These are phyloP conservation scores for Lypha dubia DNA, from an alignment of 2,888 invertebrate genomes.

Conservation along the genomic window DNA sequence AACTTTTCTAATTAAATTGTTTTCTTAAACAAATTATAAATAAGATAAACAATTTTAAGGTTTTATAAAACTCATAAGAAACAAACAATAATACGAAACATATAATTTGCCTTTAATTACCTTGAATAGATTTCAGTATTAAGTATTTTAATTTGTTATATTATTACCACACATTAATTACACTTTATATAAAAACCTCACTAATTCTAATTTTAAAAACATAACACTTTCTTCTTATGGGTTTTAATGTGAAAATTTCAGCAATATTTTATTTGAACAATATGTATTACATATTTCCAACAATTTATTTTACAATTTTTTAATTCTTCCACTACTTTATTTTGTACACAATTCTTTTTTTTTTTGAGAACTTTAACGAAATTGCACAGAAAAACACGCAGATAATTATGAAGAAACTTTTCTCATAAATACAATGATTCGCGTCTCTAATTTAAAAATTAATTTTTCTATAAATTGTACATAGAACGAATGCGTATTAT, in stretches of 20 bases:
- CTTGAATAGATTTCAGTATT: constrained; percentile 16
- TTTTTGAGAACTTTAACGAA: constrained; percentile 19
- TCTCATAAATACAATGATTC: background rate
- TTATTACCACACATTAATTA: background rate
- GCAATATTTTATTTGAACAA: background rate
- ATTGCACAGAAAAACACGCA: constrained; percentile 14
- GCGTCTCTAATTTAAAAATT: background rate
- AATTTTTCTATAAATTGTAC: background rate
- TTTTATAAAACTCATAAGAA: background rate
- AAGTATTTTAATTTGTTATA: background rate
- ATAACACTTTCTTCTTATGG: background rate
- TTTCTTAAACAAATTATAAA: background rate
- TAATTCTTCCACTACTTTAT: background rate
- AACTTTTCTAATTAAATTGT: background rate
- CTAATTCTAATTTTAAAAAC: background rate
- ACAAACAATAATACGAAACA: constrained; percentile 1
- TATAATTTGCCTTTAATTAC: constrained; percentile 16
- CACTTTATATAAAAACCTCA: background rate
- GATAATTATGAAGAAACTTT: background rate
- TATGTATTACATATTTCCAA: background rate
- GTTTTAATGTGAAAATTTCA: background rate
- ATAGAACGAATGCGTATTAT: background rate
- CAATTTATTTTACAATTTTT: background rate
- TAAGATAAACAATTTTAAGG: background rate
- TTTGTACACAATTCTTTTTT: background rate